Evolutionary conservation across 2,113 vertebrate genomes (phyloP).

Genomic region (Varanus salvator): DNA sequence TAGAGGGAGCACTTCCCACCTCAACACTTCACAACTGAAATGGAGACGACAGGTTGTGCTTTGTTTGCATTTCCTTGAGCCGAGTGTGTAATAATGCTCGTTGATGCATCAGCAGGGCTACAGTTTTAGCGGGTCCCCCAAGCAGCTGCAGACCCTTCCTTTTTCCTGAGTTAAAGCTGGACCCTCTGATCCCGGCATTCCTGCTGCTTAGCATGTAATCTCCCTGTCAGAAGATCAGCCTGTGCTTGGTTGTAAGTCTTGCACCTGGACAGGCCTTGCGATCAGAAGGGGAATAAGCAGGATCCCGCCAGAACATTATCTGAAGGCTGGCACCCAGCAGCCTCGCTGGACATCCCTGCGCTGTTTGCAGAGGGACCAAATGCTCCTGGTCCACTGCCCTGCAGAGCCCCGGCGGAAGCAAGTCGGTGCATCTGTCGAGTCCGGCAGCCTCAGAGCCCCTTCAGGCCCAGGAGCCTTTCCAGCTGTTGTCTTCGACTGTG

Average conservation of each 20-base stretch:
- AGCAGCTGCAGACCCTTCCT: neutral
- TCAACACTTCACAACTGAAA: neutral
- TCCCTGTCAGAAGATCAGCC: neutral
- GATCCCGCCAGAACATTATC: too few relatives aligned
- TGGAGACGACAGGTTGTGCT: too few relatives aligned
- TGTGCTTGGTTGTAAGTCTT: neutral
- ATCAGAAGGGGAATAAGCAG: neutral
- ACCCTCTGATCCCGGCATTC: neutral
- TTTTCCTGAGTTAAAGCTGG: neutral
- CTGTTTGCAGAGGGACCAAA: fast-evolving
- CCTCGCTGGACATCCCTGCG: neutral
- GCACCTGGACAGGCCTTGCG: too few relatives aligned
- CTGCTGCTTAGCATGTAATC: neutral
- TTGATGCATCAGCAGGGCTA: too few relatives aligned
- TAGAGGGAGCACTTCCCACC: too few relatives aligned
- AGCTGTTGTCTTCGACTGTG: neutral
- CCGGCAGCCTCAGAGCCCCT: too few relatives aligned
- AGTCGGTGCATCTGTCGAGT: neutral
- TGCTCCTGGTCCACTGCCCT: too few relatives aligned
- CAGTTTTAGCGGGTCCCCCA: neutral
- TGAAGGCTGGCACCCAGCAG: neutral
- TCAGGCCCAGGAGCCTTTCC: neutral
- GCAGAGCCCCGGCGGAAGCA: too few relatives aligned
- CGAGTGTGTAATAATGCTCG: neutral
- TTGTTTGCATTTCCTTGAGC: neutral